A percentile compares a stretch with the other conserved stretches of the same genome.
phyloP scores from a whole-genome alignment of 2,113 vertebrate species.

The Erinaceus europaeus region DNA sequence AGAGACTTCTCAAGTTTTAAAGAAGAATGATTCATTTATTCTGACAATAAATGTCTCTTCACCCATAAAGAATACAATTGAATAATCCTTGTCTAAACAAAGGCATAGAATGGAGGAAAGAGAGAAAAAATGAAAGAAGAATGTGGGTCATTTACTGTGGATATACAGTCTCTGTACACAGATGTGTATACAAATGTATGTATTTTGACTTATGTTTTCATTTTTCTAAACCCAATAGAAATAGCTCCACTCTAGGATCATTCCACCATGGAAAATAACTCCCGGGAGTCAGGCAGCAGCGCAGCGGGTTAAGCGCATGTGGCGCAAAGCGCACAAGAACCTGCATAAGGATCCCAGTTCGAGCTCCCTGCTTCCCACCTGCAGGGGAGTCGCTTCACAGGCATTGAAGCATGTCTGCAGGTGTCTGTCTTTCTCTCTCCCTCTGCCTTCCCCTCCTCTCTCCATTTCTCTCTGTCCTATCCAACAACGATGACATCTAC shows the following conservation, averaged over 20 bases:
- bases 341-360: no score
- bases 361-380: no score
- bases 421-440: no score
- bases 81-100: background rate
- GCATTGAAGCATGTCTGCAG: no score
- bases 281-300: no score
- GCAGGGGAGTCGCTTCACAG: no score
- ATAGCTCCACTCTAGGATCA: background rate
- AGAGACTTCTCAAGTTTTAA: background rate
- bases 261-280: background rate
- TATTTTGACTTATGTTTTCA: background rate
- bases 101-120: background rate
- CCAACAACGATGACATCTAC: no score
- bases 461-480: no score
- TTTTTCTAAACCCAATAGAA: background rate
- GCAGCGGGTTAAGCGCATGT: no score
- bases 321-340: no score
- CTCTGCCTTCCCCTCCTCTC: no score
- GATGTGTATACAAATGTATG: background rate
- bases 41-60: background rate
- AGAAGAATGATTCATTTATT: background rate
- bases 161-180: background rate
- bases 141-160: background rate
- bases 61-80: background rate
- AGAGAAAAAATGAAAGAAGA: background rate